Evolutionary conservation across 2,797 vertebrate species (phyloP), one percentile per base, ranked within the genome.

Genomic region (Lindbergichthys nudifrons): DNA sequence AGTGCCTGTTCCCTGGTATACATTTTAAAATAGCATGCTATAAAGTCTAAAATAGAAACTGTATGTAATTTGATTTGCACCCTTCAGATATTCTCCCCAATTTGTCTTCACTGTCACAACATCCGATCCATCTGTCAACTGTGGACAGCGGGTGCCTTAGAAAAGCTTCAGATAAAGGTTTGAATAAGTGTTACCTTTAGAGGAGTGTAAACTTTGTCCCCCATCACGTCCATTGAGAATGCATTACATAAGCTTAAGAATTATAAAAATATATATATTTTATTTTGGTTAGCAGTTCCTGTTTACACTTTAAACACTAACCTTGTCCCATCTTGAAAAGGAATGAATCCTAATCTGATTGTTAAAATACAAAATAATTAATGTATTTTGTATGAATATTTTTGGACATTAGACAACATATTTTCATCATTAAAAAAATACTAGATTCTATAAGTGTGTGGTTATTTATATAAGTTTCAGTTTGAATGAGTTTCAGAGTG

Each of bases 11-110:
- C 39, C 18, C 10, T 2, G 45, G 56, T 62, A 75, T 41, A 43
- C 1, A 19, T 15, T 36, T 18, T 46, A 5, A 70, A 73, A 68
- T 57, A 41, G 26, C 5, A 77, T 18, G 50, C 6, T 23, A 42
- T 52, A 5, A 32, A 51, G 12, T 23, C 32, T 50, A 65, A 43
- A 56, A 54, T 61, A 47, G 42, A 69, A 56, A 50, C 6, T 9
- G n/a, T 5, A 36, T 47, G 48, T 10, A 13, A 15, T 65, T 59
- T 59, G 1, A 70, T 43, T 47, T 50, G 10, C 1, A 18, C 41
- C n/a, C 15, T 46, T 65, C 5, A 36, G 14, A 51, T 50, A 16
- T 43, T 46, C 6, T 42, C 3, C 26, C 39, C 26, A 39, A 15
- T 42, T 9, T 51, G 47, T 41, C 36, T 6, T 11, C 10, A 15